phyloP scores from a whole-genome alignment of 2,888 invertebrate genomes.

The Anthophora plumipes region DNA sequence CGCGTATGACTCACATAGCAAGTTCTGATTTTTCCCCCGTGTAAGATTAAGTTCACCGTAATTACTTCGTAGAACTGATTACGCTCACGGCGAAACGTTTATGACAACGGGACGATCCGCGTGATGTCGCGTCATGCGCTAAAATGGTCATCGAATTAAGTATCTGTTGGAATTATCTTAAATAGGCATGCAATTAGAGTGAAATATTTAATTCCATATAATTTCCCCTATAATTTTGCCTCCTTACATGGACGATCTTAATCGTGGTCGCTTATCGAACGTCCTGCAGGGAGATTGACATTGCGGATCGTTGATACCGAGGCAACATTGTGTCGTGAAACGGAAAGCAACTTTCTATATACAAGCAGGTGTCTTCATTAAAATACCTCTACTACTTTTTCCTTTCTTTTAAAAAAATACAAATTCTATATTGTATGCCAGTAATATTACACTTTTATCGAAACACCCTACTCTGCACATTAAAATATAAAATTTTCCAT shows the following conservation, averaged over 20 bases:
- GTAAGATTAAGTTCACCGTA: constrained; percentile 2
- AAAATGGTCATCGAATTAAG: constrained; percentile 38
- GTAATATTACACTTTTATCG: too few relatives aligned
- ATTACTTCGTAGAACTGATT: constrained; percentile 29
- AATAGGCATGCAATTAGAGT: constrained; percentile 31
- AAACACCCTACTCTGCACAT: too few relatives aligned
- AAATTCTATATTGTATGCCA: too few relatives aligned
- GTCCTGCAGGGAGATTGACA: constrained; percentile 6
- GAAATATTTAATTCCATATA: constrained; percentile 31
- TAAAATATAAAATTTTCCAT: too few relatives aligned
- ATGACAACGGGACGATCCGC: not conserved
- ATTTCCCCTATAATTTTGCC: constrained; percentile 37
- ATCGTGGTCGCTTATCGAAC: constrained; percentile 42
- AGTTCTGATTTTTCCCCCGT: not conserved
- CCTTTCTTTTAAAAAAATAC: too few relatives aligned
- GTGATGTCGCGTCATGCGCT: not conserved
- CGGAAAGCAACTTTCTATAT: not conserved
- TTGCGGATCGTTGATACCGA: constrained; percentile 6
- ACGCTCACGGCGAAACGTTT: not conserved
- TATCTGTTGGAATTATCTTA: constrained; percentile 28
- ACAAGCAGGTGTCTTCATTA: constrained; percentile 11
- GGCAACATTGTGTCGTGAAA: not conserved
- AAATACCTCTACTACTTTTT: too few relatives aligned
- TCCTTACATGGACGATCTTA: constrained; percentile 29
- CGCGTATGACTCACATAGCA: not conserved